Evolutionary conservation across 2,113 vertebrate genomes (phyloP).

Genomic region (Sebastes fasciatus): DNA sequence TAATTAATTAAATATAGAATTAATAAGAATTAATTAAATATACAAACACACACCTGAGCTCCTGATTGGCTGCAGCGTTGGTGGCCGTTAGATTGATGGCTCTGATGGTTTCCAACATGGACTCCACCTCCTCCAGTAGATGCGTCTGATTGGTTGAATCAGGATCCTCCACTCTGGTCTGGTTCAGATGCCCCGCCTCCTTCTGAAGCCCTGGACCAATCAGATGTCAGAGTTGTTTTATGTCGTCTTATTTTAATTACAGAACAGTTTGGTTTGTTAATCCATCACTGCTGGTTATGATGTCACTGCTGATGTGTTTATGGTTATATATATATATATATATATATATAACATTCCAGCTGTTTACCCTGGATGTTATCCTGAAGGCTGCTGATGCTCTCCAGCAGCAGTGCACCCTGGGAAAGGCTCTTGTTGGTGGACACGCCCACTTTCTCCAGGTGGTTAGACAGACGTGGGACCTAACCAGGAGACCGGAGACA

Average conservation of each 20-base stretch:
- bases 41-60: slow-evolving; percentile 83
- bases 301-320: fast-evolving
- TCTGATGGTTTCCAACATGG: slow-evolving; percentile 80
- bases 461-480: slow-evolving; percentile 74
- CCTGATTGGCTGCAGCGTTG: slow-evolving; percentile 62
- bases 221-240: neutral
- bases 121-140: slow-evolving; percentile 80
- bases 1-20: no score
- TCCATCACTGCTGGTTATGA: neutral
- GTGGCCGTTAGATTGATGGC: slow-evolving; percentile 66
- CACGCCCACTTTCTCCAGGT: slow-evolving; percentile 68
- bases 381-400: slow-evolving; percentile 80
- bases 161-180: slow-evolving; percentile 76
- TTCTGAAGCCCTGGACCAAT: slow-evolving; percentile 81
- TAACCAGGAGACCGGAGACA: slow-evolving; percentile 67
- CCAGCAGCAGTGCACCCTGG: slow-evolving; percentile 80
- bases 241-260: neutral
- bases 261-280: neutral
- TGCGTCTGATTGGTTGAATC: slow-evolving; percentile 71
- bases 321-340: no score
- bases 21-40: no score
- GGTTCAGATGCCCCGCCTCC: slow-evolving; percentile 83
- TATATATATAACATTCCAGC: no score
- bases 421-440: slow-evolving; percentile 77
- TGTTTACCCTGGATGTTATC: slow-evolving; percentile 85